Base-by-base conservation (phyloP, 2,888 invertebrate genomes). In the Andrena dorsata region DNA sequence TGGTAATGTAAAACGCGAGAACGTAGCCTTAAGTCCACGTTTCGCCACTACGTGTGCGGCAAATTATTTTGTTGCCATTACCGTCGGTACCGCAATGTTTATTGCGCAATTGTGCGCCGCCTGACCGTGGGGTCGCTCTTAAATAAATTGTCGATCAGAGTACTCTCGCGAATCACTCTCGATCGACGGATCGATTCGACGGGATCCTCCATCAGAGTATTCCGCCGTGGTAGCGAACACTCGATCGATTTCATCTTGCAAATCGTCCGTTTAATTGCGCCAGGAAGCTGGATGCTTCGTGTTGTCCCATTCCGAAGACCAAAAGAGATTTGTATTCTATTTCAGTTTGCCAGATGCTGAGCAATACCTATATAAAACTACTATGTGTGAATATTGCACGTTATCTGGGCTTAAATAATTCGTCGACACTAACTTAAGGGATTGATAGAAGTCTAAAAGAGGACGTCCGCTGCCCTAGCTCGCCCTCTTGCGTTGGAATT, bases 41-140 rank as follows among this genome's bases (percentile, higher is more conserved):
- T 73, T 86, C 86, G 75, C 72, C 65, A 51, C 70, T 75, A 71
- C 71, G 75, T 81, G 76, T 71, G 75, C 85, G 56, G 83, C 75
- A 80, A 87, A 87, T 85, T 77, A 87, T 87, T 87, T 87, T 61
- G 87, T 83, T 83, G 83, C 76, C 65, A 83, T 87, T 87, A 81
- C 76, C 28, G 49, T 49, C 64, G 23, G 69, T 68, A 86, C 85
- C 83, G 85, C 85, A 83, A 87, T 80, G 77, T 87, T 85, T 74
- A 80, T 87, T 85, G 68, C 81, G 60, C 77, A 84, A 87, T 65
- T 35, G 51, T 64, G 41, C 63, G 60, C 51, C 61, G 58, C 32
- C 72, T 35, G 70, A 16, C 20, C 66, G 64, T 60, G 71, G 71
- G 13, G 80, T 86, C 75, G 75, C 56, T 10, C 61, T 70, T 41